Evolutionary conservation across 2,797 vertebrate genomes (phyloP).

Genomic region (Mormyrops attenuatus): DNA sequence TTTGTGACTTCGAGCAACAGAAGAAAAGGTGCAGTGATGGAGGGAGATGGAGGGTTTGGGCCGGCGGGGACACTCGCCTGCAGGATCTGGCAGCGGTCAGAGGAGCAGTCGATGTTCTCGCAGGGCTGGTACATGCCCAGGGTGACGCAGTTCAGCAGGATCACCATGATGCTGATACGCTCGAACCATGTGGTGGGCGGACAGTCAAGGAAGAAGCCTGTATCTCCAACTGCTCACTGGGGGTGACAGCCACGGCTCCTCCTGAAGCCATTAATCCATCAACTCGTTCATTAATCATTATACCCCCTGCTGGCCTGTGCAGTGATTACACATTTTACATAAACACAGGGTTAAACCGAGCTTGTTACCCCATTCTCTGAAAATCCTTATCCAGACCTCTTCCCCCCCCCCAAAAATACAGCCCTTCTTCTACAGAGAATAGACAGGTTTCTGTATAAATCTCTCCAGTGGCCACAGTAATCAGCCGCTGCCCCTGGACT

Average conservation of each 20-base stretch:
- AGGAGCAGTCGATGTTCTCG: slow-evolving; percentile 95
- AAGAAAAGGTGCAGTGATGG: not conserved
- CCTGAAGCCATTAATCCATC: not conserved
- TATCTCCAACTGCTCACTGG: not conserved
- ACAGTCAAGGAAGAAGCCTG: not conserved
- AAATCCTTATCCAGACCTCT: not conserved
- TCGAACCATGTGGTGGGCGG: slow-evolving; percentile 82
- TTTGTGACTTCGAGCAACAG: not conserved
- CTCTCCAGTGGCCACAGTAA: not conserved
- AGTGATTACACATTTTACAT: not conserved
- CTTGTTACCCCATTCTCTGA: not conserved
- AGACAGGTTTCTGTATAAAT: not conserved
- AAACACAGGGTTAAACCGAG: not conserved
- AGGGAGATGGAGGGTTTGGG: not conserved
- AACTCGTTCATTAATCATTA: not conserved
- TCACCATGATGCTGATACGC: slow-evolving; percentile 96
- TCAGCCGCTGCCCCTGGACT: not conserved
- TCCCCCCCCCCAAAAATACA: not conserved
- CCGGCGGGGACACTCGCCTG: slow-evolving; percentile 69
- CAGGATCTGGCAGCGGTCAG: slow-evolving; percentile 91
- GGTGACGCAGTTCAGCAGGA: slow-evolving; percentile 94
- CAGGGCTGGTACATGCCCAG: slow-evolving; percentile 98
- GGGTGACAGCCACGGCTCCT: not conserved
- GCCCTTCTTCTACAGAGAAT: not conserved
- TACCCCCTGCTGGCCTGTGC: not conserved